Evolutionary conservation across 2,797 vertebrate genomes (phyloP), one percentile per base, ranked within the genome.

Genomic region (Chanos chanos): DNA sequence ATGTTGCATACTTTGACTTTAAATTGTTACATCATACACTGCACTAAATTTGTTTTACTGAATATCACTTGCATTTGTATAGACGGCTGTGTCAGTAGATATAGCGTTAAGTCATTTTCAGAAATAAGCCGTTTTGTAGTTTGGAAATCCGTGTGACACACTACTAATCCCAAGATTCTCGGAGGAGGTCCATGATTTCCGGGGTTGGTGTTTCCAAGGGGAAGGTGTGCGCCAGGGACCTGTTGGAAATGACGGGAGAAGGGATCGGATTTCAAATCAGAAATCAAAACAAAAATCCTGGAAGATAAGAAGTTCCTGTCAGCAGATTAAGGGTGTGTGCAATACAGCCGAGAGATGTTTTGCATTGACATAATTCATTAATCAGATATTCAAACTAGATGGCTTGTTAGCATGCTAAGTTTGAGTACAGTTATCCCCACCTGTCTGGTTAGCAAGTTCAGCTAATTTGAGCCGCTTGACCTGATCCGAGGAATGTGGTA

Each of bases 221-320:
- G 75, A 83, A 83, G 80, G 83, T 80, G 81, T 64, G 83, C 57
- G 77, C 53, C 49, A 30, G 73, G 84, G 82, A 89, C 83, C 80
- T 87, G 86, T 75, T 80, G 86, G 89, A 87, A 79, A 89, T 89
- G 87, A 86, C 85, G 76, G 82, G 83, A 77, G 73, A 80, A 30
- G 83, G 78, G 72, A 77, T 80, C 73, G 83, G 83, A 82, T 61
- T 70, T 75, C 75, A 78, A 57, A 73, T 33, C 78, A 47, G 69
- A 71, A 56, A 79, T 51, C 77, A 55, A 19, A 70, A 62, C 68
- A 72, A 65, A 73, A 64, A 70, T 67, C 69, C 44, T 37, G 67
- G 71, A 52, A 83, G 81, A 83, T 83, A 81, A 83, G 59, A 61
- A 48, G 64, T 31, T 44, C 44, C 62, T 68, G 8, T 48, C 82